These are phyloP conservation scores for Asbolus verrucosus DNA, from an alignment of 1,140 invertebrate species.

Conservation along the genomic window DNA sequence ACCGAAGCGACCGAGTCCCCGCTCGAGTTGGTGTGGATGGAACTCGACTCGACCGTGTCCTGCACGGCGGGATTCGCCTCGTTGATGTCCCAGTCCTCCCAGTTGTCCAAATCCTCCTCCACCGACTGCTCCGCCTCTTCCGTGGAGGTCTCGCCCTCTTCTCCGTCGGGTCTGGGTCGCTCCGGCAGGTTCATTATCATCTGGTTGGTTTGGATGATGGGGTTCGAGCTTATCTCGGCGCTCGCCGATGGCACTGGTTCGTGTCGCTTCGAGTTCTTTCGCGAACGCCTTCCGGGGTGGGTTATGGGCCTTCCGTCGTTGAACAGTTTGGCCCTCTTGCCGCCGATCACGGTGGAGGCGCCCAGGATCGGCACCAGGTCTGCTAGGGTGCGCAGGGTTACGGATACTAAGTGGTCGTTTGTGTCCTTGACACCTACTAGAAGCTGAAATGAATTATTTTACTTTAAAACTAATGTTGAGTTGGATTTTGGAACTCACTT, in stretches of 20 bases:
- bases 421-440: conserved; percentile 85
- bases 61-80: conserved; percentile 1
- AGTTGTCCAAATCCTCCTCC: conserved; percentile 67
- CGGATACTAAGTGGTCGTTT: conserved; percentile 82
- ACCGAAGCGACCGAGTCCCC: neutral
- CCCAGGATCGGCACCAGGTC: conserved; percentile 86
- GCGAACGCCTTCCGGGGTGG: conserved; percentile 54
- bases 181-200: conserved; percentile 70
- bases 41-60: neutral
- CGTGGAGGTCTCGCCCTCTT: conserved; percentile 76
- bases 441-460: conserved; percentile 72
- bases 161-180: conserved; percentile 83
- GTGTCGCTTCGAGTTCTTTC: conserved; percentile 54
- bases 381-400: conserved; percentile 81
- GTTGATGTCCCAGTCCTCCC: conserved; percentile 87
- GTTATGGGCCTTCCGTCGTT: conserved; percentile 80
- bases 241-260: conserved; percentile 5
- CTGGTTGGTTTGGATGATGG: conserved; percentile 12
- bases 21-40: neutral
- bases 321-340: conserved; percentile 82
- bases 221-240: neutral
- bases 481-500: conserved; percentile 68
- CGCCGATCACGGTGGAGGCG: conserved; percentile 82
- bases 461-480: neutral
- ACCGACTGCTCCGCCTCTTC: conserved; percentile 61